Conservation (phyloP, 2,113 vertebrate genomes). For the Oxyura jamaicensis region DNA sequence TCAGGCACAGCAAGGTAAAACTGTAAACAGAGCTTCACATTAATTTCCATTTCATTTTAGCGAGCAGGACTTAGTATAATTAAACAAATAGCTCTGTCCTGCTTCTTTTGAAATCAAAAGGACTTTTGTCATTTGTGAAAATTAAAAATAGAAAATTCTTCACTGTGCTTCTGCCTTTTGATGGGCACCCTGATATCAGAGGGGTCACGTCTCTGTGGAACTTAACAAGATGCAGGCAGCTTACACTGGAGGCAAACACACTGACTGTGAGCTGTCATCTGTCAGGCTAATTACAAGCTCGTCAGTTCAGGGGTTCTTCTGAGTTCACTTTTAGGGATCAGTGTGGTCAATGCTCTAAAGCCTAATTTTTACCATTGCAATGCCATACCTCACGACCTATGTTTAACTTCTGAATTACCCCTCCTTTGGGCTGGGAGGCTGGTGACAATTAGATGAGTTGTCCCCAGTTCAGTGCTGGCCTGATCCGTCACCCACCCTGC, state of each 20-base stretch:
- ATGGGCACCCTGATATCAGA: not conserved
- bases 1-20: not conserved
- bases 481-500: not conserved
- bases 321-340: not conserved
- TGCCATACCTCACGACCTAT: not conserved
- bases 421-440: conserved; percentile 32
- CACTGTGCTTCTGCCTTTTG: not conserved
- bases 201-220: rapidly evolving
- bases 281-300: not conserved
- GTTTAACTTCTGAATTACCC: conserved; percentile 17
- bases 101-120: not conserved
- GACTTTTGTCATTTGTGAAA: not conserved
- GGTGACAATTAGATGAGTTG: not conserved
- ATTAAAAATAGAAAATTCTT: not conserved
- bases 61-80: not conserved
- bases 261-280: not conserved
- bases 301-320: conserved; percentile 10
- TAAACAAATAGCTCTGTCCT: not conserved
- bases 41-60: not conserved
- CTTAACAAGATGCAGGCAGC: not conserved
- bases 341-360: not conserved
- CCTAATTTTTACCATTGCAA: not conserved
- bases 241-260: rapidly evolving
- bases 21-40: not conserved
- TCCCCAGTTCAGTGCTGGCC: not conserved